Evolutionary conservation across 2,888 invertebrate species (phyloP), one percentile per base, ranked within the genome.

Genomic region (Zele albiditarsus): DNA sequence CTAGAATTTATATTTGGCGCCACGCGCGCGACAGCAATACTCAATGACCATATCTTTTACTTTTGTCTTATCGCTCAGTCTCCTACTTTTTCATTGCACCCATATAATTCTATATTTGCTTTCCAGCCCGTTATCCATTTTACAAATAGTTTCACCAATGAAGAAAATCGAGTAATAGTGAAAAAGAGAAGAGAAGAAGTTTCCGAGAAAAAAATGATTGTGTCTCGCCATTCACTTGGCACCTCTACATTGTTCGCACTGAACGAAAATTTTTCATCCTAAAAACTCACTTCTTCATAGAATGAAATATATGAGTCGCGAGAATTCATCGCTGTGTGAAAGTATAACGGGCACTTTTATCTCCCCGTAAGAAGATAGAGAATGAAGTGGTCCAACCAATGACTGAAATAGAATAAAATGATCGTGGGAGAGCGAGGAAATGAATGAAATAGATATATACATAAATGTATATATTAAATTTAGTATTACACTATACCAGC

Each of bases 271-370:
- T 71, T 66, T 75, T 75, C 74, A 75, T 75, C 25, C 62, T 53
- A 71, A 71, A 75, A 62, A 75, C 71, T 53, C 68, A 53, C 67
- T 75, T 75, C 71, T 75, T 71, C 71, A 75, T 72, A 71, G 68
- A 68, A 75, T 72, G 71, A 75, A 75, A 75, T 75, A 60, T 60
- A 75, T 68, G 68, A 75, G 68, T 75, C 53, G 75, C 62, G 57
- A 65, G 57, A 72, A 75, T 72, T 71, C 75, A 75, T 75, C 71
- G 71, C 67, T 75, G 68, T 75, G 71, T 71, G 71, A 75, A 75
- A 75, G 71, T 75, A 72, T 75, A 71, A 71, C 71, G 68, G 71
- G 62, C 75, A 75, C 75, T 71, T 71, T 75, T 75, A 75, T 75
- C 71, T 75, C 63, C 57, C 71, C 67, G 62, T 60, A 25, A 70